phyloP scores from a whole-genome alignment of 1,140 invertebrate species.

The Psix sp. region DNA sequence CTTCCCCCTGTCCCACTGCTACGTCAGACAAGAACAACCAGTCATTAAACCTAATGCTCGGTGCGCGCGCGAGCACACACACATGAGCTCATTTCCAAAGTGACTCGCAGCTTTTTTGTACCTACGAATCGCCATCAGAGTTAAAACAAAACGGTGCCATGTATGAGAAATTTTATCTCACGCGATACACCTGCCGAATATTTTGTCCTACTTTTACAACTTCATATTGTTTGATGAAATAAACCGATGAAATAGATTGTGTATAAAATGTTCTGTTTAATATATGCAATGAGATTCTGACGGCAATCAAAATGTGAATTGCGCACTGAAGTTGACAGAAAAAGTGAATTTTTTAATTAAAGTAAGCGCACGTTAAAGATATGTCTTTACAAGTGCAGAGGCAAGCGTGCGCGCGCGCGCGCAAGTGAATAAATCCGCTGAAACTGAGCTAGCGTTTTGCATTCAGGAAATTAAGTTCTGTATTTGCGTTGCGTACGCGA shows the following conservation, averaged over 20 bases:
- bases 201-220: too few species aligned
- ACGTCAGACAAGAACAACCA: constrained; percentile 31
- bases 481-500: constrained; percentile 35
- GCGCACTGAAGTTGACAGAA: too few species aligned
- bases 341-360: too few species aligned
- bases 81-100: constrained; percentile 26
- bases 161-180: background rate
- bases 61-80: too few species aligned
- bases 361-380: constrained; percentile 3
- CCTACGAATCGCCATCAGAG: constrained; percentile 3
- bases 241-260: too few species aligned
- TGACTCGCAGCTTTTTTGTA: constrained; percentile 33
- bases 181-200: too few species aligned
- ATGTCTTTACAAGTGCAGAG: constrained; percentile 2
- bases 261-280: too few species aligned
- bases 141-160: constrained; percentile 2
- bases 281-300: too few species aligned
- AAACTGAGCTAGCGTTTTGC: constrained; percentile 26
- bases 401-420: background rate
- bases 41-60: constrained; percentile 36
- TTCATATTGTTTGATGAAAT: too few species aligned
- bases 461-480: constrained; percentile 52
- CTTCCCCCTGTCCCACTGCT: constrained; percentile 13
- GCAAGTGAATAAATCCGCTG: constrained; percentile 15
- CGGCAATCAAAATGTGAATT: too few species aligned